Evolutionary conservation across 2,113 vertebrate species (phyloP), one percentile per base, ranked within the genome.

Genomic region (Perca schrenkii): DNA sequence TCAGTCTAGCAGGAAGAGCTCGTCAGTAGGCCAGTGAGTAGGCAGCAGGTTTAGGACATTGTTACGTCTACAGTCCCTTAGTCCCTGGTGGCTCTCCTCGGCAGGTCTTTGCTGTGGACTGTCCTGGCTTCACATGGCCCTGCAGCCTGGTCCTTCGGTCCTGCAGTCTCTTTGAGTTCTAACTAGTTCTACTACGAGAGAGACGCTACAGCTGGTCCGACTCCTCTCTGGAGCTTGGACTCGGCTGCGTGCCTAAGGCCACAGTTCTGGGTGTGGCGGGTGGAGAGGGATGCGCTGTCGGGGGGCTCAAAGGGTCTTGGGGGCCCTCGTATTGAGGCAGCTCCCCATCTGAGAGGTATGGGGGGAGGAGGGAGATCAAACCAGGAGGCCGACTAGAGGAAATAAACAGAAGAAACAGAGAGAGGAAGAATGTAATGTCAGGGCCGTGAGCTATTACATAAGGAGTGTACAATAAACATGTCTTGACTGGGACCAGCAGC

Each of bases 331-430:
- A 98, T 2, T 94, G 96, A 43, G 98, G 98, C 83, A 98, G 96
- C 22, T 97, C 97, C 0, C 91, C 94, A 34, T 97, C 96, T 0
- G 95, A 96, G 58, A 94, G 96, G 62, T 99, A 99, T 4, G 98
- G 98, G 0, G 0, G 98, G 98, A 16, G 98, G 98, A 66, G 98
- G 98, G 49, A 99, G 97, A 91, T 99, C 98, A 70, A 97, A 99
- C 98, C 98, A 99, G 0, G 97, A 0, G 98, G 98, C 74, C 97
- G 97, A 90, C 95, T 98, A 86, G 71, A 15, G 60, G 16, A 34
- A 31, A 11, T 14, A 86, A 34, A 75, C 17, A 74, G 6, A 78
- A 60, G 11, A 46, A 53, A 78, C 8, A 83, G 10, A 79, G 0
- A 68, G 40, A 40, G n/a, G 21, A 50, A 82, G 17, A 77, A 68